Base-by-base conservation (phyloP, 2,113 vertebrate species). In the Paramisgurnus dabryanus region DNA sequence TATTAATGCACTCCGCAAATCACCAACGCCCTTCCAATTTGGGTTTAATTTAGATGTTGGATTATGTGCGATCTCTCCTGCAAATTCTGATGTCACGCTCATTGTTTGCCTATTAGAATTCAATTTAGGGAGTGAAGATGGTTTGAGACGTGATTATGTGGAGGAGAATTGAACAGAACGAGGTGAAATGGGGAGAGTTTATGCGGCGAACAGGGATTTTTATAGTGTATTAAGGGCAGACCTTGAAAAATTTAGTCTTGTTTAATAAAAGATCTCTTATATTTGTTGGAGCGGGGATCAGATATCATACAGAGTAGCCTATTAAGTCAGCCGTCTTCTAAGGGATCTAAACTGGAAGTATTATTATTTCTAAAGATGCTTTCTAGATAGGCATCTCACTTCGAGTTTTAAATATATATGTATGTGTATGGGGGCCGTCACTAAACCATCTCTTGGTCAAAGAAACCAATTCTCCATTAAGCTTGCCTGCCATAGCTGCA, bases 71-170 rank as follows among this genome's bases (percentile, higher is more conserved):
- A 85, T 80, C 80, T 72, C 81, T 63, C 61, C 66, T 66, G 71
- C 67, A 82, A 85, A 80, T 82, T 66, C 73, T 17, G 45, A 68
- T 69, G 83, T 71, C 53, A 79, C 61, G 61, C 39, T 79, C 80
- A 79, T 82, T 85, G 71, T 85, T 43, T 66, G 76, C 76, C 77
- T 71, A 85, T 82, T 85, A 82, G 65, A 64, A 70, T 82, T 76
- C 70, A 79, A 71, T 82, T 85, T 85, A 60, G 60, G 67, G 27
- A 63, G 83, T 55, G 34, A 34, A 65, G 75, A 77, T 72, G 72
- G 80, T 78, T 73, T 72, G 67, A 85, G 67, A 82, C 53, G 53
- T 77, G 80, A 76, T 80, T 80, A 67, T 80, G 50, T 58, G 57
- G 50, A 65, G 41, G 57, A 65, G 73, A 53, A 75, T 76, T 63